A percentile compares a stretch with the other conserved stretches of the same genome.
Evolutionary conservation across 2,888 invertebrate species (phyloP).

Genomic region (Scaptomyza reducta): DNA sequence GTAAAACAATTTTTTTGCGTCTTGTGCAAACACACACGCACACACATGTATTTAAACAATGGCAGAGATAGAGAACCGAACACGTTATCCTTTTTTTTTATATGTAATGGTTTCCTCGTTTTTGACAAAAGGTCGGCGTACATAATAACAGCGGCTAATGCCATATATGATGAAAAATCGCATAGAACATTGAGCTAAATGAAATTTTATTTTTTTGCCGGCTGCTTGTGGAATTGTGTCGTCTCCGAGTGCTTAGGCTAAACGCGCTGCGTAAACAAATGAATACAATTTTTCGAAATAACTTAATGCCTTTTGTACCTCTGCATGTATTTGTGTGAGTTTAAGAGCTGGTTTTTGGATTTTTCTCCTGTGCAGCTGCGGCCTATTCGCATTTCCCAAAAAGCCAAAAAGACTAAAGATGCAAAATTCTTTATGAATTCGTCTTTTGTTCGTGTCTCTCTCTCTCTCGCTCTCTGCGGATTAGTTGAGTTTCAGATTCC

Average conservation of each 20-base stretch:
- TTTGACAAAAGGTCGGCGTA: conserved; percentile 51
- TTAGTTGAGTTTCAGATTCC: conserved; percentile 49
- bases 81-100: conserved; percentile 68
- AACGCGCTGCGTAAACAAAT: conserved; percentile 58
- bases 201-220: conserved; percentile 7
- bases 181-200: conserved; percentile 16
- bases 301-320: conserved; percentile 47
- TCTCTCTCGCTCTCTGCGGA: conserved; percentile 9
- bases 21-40: conserved; percentile 67
- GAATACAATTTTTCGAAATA: conserved; percentile 52
- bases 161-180: conserved; percentile 18
- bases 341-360: conserved; percentile 45
- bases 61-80: conserved; percentile 31
- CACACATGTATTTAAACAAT: conserved; percentile 45
- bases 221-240: conserved; percentile 5
- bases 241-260: conserved; percentile 40
- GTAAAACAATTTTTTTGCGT: conserved; percentile 68
- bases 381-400: conserved; percentile 20
- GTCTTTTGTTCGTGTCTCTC: conserved; percentile 33
- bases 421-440: conserved; percentile 44
- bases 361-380: conserved; percentile 32
- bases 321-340: conserved; percentile 17
- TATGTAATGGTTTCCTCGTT: conserved; percentile 63
- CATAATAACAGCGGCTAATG: conserved; percentile 70
- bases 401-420: conserved; percentile 20